These are phyloP conservation scores for Tridacna crocea DNA, from an alignment of 2,888 invertebrate species.

Conservation along the genomic window DNA sequence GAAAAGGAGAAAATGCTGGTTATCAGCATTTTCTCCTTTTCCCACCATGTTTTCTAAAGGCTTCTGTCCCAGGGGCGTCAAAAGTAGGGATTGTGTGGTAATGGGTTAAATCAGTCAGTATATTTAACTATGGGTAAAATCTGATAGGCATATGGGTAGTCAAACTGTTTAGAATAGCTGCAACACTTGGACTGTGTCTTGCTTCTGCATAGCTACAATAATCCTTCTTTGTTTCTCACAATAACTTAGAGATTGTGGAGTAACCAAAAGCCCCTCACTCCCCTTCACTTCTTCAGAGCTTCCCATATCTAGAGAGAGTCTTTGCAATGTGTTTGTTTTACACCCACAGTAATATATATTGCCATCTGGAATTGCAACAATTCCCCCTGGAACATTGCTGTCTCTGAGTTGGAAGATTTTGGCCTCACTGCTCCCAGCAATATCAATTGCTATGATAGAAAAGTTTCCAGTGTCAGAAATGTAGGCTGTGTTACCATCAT, in stretches of 20 bases:
- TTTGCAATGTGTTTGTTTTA: conserved; percentile 46
- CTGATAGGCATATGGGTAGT: background rate
- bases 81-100: too few relatives aligned
- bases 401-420: conserved; percentile 26
- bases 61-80: too few relatives aligned
- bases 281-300: conserved; percentile 33
- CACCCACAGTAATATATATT: conserved; percentile 52
- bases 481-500: conserved; percentile 49
- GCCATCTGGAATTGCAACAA: conserved; percentile 44
- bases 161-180: conserved; percentile 36
- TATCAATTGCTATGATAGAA: conserved; percentile 44
- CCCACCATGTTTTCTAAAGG: too few relatives aligned
- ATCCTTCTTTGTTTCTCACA: conserved; percentile 37
- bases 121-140: background rate
- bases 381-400: conserved; percentile 46
- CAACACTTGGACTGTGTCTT: conserved; percentile 51
- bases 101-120: too few relatives aligned
- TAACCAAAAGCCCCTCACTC: conserved; percentile 41
- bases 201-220: conserved; percentile 57
- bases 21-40: background rate
- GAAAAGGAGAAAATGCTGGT: background rate
- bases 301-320: conserved; percentile 34
- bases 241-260: conserved; percentile 54
- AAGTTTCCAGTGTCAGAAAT: conserved; percentile 60
- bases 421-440: conserved; percentile 14